A percentile compares a stretch with the other conserved stretches of the same genome.
These are phyloP conservation scores for Sminthurinus aureus DNA, from an alignment of 2,888 invertebrate genomes.

Conservation along the genomic window DNA sequence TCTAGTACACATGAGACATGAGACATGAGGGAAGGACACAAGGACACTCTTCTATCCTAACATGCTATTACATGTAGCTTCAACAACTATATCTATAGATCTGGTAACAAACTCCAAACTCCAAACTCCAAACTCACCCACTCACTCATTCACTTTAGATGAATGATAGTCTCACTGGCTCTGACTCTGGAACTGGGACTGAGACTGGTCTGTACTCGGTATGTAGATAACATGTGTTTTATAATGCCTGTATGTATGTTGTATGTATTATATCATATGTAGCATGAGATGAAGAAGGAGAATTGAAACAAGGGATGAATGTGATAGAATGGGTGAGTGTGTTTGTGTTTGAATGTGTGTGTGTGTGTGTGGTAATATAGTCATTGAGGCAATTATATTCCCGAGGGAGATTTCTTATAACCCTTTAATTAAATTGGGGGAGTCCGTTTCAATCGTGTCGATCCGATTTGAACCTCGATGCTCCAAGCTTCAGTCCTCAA, in stretches of 20 bases:
- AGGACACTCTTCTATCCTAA: too few species aligned
- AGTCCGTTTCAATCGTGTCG: conserved; percentile 20
- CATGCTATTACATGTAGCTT: too few species aligned
- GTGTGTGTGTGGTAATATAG: conserved; percentile 16
- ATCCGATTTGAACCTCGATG: not conserved
- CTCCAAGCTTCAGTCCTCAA: too few species aligned
- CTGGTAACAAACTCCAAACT: not conserved
- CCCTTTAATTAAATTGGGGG: conserved; percentile 40
- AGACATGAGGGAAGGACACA: too few species aligned
- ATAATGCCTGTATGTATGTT: too few species aligned
- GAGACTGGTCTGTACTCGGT: not conserved
- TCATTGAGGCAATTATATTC: conserved; percentile 37
- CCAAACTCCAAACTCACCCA: not conserved
- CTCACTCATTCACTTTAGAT: not conserved
- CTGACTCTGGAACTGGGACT: not conserved
- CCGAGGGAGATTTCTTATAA: conserved; percentile 33
- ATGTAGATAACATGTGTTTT: too few species aligned
- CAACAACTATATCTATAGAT: too few species aligned
- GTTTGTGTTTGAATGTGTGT: not conserved
- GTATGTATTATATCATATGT: too few species aligned
- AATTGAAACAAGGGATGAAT: too few species aligned
- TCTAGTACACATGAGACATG: too few species aligned
- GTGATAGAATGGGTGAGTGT: not conserved
- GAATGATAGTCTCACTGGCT: conserved; percentile 6
- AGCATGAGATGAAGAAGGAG: too few species aligned